These are phyloP conservation scores for Neodon shergylaensis DNA, from an alignment of 2,113 vertebrate genomes.

Conservation along the genomic window DNA sequence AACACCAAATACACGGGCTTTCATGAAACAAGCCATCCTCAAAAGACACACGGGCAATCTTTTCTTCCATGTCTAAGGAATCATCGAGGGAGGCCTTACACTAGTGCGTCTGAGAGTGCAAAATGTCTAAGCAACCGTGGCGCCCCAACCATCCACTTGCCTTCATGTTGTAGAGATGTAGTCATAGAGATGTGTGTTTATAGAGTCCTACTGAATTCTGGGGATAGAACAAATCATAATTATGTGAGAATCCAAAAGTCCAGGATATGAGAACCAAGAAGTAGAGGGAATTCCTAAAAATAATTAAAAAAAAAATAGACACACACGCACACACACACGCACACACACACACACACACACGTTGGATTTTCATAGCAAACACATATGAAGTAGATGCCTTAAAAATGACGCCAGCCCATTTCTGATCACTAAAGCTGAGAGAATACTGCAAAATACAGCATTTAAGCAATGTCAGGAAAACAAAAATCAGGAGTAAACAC, in stretches of 20 bases:
- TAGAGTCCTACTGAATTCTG: neutral
- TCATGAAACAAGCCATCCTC: conserved; percentile 38
- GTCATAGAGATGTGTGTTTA: neutral
- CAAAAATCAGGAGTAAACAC: conserved; percentile 74
- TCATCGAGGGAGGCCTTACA: neutral
- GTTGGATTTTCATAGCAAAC: neutral
- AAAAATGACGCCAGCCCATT: conserved; percentile 45
- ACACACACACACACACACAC: neutral
- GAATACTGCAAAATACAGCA: conserved; percentile 22
- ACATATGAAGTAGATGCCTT: conserved; percentile 33
- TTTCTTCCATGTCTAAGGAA: conserved; percentile 52
- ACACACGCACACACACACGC: neutral
- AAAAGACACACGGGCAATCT: neutral
- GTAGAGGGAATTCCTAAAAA: neutral
- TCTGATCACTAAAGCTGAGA: conserved; percentile 64
- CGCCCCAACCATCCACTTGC: neutral
- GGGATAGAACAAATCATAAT: neutral
- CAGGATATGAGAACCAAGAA: neutral
- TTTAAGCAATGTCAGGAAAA: conserved; percentile 78
- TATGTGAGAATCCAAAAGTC: neutral
- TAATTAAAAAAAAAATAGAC: neutral
- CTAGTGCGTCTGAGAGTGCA: neutral
- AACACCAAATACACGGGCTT: conserved; percentile 17
- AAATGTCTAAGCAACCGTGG: conserved; percentile 4
- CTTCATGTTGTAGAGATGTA: neutral